Evolutionary conservation across 2,113 vertebrate genomes (phyloP).

Genomic region (Lasiurus borealis): DNA sequence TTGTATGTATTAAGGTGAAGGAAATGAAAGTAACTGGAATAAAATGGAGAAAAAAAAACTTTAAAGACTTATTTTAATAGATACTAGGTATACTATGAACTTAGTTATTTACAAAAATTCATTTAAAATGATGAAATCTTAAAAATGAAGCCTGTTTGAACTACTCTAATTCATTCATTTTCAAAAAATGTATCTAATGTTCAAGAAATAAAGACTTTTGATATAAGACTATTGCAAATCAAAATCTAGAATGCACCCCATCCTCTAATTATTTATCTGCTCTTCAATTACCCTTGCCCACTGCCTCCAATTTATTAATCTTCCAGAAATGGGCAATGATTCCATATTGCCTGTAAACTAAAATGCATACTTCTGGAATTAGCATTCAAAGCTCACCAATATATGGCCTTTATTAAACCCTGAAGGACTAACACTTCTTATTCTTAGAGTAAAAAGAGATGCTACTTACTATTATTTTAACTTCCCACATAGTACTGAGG

Average conservation of each 20-base stretch:
- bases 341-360: neutral
- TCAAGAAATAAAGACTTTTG: neutral
- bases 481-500: neutral
- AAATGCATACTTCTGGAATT: neutral
- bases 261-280: neutral
- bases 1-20: neutral
- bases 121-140: neutral
- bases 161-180: neutral
- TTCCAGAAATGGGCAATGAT: neutral
- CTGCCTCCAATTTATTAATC: neutral
- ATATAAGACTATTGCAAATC: fast-evolving
- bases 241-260: neutral
- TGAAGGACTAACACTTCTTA: neutral
- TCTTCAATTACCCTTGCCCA: neutral
- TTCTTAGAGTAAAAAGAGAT: neutral
- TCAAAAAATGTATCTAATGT: neutral
- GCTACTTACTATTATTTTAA: neutral
- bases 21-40: neutral
- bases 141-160: neutral
- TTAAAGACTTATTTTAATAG: neutral
- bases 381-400: neutral
- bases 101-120: neutral
- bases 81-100: neutral
- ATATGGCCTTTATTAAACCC: neutral
- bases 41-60: neutral